Evolutionary conservation across 2,797 vertebrate species (phyloP).

Genomic region (Sebastes nivosus): DNA sequence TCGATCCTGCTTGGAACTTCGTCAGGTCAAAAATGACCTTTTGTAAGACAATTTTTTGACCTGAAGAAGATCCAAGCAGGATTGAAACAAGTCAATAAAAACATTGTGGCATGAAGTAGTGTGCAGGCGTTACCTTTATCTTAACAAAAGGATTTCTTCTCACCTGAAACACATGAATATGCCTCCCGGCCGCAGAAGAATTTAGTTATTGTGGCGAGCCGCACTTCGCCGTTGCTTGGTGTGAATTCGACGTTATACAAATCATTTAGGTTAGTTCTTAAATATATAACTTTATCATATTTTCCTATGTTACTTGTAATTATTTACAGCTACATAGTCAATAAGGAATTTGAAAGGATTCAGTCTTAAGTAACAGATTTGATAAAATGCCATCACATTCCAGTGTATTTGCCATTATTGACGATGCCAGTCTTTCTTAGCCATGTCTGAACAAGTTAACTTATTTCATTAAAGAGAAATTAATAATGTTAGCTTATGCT

Average conservation of each 20-base stretch:
- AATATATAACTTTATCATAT: neutral
- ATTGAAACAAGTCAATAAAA: no score
- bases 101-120: no score
- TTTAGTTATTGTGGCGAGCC: no score
- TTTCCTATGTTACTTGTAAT: neutral
- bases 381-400: neutral
- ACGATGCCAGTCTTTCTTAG: constrained; percentile 44
- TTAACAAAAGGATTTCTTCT: no score
- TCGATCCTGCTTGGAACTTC: no score
- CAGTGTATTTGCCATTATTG: constrained; percentile 29
- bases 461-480: constrained; percentile 57
- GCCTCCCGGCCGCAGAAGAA: no score
- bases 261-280: neutral
- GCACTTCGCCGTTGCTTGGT: no score
- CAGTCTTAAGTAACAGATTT: constrained; percentile 6
- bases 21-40: no score
- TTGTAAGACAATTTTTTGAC: no score
- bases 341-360: neutral
- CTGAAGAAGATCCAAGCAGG: no score
- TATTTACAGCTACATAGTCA: neutral
- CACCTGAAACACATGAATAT: no score
- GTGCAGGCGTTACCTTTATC: no score
- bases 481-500: constrained; percentile 47
- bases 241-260: neutral
- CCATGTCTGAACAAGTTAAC: constrained; percentile 68